Evolutionary conservation across 2,888 invertebrate genomes (phyloP).

Genomic region (Melanotus villosus): DNA sequence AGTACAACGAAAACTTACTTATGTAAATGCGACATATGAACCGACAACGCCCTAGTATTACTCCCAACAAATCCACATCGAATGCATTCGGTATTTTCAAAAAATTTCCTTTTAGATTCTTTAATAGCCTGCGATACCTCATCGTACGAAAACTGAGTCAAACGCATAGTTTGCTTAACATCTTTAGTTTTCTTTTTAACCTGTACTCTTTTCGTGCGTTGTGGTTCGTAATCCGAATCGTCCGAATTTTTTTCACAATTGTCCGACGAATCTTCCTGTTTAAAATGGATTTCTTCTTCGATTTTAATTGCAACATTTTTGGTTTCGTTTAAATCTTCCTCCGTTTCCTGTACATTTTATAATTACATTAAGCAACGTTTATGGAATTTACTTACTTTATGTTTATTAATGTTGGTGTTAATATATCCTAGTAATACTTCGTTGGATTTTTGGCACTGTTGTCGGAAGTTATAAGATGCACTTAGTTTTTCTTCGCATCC

Average conservation of each 20-base stretch:
- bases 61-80: slow-evolving; percentile 57
- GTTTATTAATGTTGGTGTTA: slow-evolving; percentile 6
- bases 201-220: slow-evolving; percentile 8
- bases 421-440: slow-evolving; percentile 43
- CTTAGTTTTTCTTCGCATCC: slow-evolving; percentile 56
- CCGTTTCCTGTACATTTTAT: too few species aligned
- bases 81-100: slow-evolving; percentile 54
- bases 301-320: too few species aligned
- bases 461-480: slow-evolving; percentile 56
- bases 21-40: slow-evolving; percentile 60
- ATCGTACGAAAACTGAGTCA: slow-evolving; percentile 52
- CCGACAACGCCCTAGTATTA: slow-evolving; percentile 56
- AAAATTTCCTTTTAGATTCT: slow-evolving; percentile 50
- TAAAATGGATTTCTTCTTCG: neutral
- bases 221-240: slow-evolving; percentile 33
- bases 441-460: slow-evolving; percentile 55
- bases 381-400: neutral
- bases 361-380: too few species aligned
- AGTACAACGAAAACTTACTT: slow-evolving; percentile 60
- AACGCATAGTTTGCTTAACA: slow-evolving; percentile 40
- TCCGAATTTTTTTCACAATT: slow-evolving; percentile 28
- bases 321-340: too few species aligned
- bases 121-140: slow-evolving; percentile 56
- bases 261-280: slow-evolving; percentile 31
- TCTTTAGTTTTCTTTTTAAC: neutral